Evolutionary conservation across 1,140 invertebrate species (phyloP), one percentile per base, ranked within the genome.

Genomic region (Caligus rogercresseyi): DNA sequence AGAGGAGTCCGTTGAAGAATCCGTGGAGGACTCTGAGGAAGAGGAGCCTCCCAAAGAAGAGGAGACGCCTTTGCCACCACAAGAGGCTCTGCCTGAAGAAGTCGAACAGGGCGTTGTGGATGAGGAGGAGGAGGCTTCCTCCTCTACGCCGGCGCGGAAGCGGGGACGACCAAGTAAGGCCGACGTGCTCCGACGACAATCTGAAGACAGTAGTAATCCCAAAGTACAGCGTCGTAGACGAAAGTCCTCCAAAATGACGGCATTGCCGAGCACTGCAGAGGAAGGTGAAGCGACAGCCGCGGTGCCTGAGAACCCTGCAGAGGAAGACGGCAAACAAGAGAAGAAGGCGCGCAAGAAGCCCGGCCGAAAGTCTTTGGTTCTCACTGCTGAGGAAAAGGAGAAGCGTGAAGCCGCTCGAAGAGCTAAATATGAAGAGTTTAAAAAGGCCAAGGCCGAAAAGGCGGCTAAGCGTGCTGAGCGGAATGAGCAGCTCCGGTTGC

Each of bases 391-490:
- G 13, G 61, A 63, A 25, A 15, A 24, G 24, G 61, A 19, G 13
- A 20, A 63, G 19, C 51, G 61, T 3, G 61, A 63, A 25, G 16
- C 11, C 14, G 52, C 20, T 15, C 51, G 61, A 4, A 63, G 57
- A 25, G 21, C 16, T n/a, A 63, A 63, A 26, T 63, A 63, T 21
- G 23, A 63, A 24, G 61, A 63, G 24, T n/a, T 55, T 4, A 63
- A 56, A 51, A 15, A 55, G 3, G 23, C 19, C 15, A 56, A 25
- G 18, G 21, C 16, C 2, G 61, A 58, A 18, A 63, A 63, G 21
- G 52, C 51, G 15, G 52, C 56, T 19, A 54, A 56, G 31, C 1
- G 61, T 16, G 16, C n/a, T 15, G 23, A 21, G 25, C 21, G 52
- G 1, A 25, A 58, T 21, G 53, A 15, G 25, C 18, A 21, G 23